Base-by-base conservation (phyloP, 23 tunicate genomes). In the Ciona savignyi region DNA sequence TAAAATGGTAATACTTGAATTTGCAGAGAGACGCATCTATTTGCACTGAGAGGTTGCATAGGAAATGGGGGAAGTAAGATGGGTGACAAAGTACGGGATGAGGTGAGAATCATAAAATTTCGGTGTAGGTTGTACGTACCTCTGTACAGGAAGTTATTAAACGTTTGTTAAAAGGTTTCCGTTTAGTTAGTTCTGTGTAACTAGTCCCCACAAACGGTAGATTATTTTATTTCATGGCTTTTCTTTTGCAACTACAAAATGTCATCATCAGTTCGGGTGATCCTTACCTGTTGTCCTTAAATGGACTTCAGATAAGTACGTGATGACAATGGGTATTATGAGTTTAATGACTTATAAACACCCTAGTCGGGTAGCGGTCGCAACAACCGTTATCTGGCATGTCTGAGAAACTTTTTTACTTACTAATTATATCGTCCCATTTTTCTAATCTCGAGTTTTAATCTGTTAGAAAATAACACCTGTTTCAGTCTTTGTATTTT, bases 21-120 rank as follows among this genome's bases (percentile, higher is more conserved):
- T 34, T 70, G 3, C 63, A 91, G 97, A 68, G 97, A 91, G 65
- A 91, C 97, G 0, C 34, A 49, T 33, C 81, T 91, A 0, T 86
- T 78, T 62, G 91, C 91, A 20, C 30, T 91, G 62, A 32, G 97
- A 65, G 86, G 86, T 20, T 91, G 97, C 70, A 84, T 91, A 25
- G 30, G 56, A 1, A 75, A 68, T 35, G 97, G 88, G 3, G 97
- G 91, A 24, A 70, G 69, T 29, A 91, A 91, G 72, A 71, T 91
- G 77, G 63, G 72, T 33, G 71, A 73, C 25, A 80, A 72, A 72
- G 62, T 80, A 2, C 77, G 74, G 35, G 21, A 32, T 22, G 87
- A 84, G 48, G 90, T 84, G 49, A 77, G 95, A 68, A n/a, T n/a
- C n/a, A n/a, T n/a, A n/a, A n/a, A n/a, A n/a, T n/a, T n/a, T n/a